Evolutionary conservation across 2,888 invertebrate genomes (phyloP).

Genomic region (Orchesella flavescens): DNA sequence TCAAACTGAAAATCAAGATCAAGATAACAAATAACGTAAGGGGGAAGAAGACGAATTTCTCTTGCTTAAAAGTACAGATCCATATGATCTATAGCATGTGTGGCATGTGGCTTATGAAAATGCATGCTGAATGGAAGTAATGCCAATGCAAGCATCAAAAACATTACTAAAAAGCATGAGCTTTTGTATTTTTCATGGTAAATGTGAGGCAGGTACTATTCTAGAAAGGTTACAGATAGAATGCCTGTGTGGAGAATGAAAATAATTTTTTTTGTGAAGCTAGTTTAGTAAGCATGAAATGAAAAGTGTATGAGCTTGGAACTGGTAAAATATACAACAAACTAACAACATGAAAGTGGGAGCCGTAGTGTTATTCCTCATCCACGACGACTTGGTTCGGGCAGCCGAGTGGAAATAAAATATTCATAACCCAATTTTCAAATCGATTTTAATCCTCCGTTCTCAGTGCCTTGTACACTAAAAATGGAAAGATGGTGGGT

Average conservation of each 20-base stretch:
- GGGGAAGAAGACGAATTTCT: constrained; percentile 12
- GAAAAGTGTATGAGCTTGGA: no score
- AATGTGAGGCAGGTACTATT: neutral
- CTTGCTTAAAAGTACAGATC: neutral
- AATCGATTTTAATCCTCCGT: constrained; percentile 62
- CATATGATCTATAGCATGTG: no score
- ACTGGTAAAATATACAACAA: no score
- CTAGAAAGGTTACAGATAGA: neutral
- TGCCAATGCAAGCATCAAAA: constrained; percentile 33
- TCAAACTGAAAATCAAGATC: constrained; percentile 16
- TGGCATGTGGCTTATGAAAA: constrained; percentile 49
- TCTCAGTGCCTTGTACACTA: neutral
- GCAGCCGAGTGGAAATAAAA: constrained; percentile 66
- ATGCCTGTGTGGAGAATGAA: neutral
- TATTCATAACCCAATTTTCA: constrained; percentile 68
- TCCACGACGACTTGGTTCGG: constrained; percentile 27
- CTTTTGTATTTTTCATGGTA: neutral
- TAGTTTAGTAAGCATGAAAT: no score
- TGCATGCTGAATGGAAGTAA: no score
- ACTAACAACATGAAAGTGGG: no score
- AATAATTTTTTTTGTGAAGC: no score
- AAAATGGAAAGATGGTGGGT: neutral
- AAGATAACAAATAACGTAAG: constrained; percentile 16
- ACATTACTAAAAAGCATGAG: neutral
- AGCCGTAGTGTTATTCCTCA: neutral